Conservation (phyloP, 37 sponge, comb jelly and placozoan species). For the Aplysina aerophoba region DNA sequence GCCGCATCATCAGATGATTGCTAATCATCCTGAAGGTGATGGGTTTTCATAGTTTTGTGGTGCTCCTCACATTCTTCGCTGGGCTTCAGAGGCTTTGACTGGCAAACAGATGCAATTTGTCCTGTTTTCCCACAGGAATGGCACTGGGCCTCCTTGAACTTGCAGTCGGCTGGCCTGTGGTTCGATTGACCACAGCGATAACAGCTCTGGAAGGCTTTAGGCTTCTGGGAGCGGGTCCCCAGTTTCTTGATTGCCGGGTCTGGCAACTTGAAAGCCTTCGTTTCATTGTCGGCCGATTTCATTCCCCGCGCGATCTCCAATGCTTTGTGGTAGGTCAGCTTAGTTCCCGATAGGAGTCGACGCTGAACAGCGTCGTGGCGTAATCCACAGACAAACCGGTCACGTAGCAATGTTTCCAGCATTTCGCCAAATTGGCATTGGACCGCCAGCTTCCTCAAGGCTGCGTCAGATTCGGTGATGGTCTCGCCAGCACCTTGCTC, state of each 20-base stretch:
- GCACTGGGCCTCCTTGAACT: slow-evolving; percentile 35
- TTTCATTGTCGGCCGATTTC: slow-evolving; percentile 4
- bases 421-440: slow-evolving; percentile 21
- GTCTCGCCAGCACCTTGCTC: slow-evolving; percentile 16
- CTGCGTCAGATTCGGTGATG: slow-evolving; percentile 22
- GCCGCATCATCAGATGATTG: background rate
- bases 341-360: slow-evolving; percentile 23
- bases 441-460: slow-evolving; percentile 9
- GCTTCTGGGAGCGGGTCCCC: background rate
- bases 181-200: slow-evolving; percentile 52
- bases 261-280: slow-evolving; percentile 1
- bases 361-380: slow-evolving; percentile 33
- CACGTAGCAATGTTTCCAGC: slow-evolving; percentile 29
- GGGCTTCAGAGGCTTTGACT: background rate
- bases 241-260: slow-evolving; percentile 5
- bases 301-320: slow-evolving; percentile 19
- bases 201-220: slow-evolving; percentile 8
- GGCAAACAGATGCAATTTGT: slow-evolving; percentile 37
- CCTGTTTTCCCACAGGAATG: slow-evolving; percentile 36
- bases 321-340: slow-evolving; percentile 38
- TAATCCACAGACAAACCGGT: slow-evolving; percentile 52
- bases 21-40: background rate
- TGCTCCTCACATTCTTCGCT: background rate
- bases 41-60: background rate
- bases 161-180: slow-evolving; percentile 31